Conservation (phyloP, 2,797 vertebrate genomes). For the Psittacula echo region DNA sequence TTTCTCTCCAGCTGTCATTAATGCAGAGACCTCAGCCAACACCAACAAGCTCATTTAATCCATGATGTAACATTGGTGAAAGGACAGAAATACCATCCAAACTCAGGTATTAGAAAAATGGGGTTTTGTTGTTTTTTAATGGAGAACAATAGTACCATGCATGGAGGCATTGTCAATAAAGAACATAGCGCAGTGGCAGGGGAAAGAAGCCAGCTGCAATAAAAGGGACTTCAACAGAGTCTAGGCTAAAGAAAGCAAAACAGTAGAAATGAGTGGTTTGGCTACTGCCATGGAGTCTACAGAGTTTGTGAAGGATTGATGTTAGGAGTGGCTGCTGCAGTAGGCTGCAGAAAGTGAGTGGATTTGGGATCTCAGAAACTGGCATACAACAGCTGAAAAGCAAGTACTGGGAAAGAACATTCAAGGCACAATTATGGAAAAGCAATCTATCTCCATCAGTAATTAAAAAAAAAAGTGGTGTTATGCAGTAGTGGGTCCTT, state of each 20-base stretch:
- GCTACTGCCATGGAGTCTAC: not conserved
- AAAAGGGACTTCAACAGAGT: not conserved
- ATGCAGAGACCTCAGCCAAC: not conserved
- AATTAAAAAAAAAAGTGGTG: not conserved
- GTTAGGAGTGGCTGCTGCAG: not conserved
- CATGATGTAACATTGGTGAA: not conserved
- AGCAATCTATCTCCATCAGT: not conserved
- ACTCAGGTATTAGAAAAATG: not conserved
- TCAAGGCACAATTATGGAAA: not conserved
- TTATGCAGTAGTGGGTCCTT: not conserved
- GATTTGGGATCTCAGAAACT: not conserved
- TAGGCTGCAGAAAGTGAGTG: not conserved
- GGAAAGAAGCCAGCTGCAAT: not conserved
- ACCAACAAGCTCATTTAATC: not conserved
- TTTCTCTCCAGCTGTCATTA: not conserved
- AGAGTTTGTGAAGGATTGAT: not conserved
- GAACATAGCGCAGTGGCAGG: rapidly evolving
- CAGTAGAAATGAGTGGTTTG: not conserved
- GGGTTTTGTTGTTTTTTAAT: not conserved
- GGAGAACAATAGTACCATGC: not conserved
- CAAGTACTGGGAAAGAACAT: not conserved
- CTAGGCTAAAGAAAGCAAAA: not conserved
- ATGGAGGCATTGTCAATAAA: not conserved
- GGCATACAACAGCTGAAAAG: not conserved
- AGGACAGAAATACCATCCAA: not conserved